Percentiles rank a stretch among this genome's conserved stretches.
phyloP scores from a whole-genome alignment of 2,888 invertebrate species.

The Cordilura impudica region DNA sequence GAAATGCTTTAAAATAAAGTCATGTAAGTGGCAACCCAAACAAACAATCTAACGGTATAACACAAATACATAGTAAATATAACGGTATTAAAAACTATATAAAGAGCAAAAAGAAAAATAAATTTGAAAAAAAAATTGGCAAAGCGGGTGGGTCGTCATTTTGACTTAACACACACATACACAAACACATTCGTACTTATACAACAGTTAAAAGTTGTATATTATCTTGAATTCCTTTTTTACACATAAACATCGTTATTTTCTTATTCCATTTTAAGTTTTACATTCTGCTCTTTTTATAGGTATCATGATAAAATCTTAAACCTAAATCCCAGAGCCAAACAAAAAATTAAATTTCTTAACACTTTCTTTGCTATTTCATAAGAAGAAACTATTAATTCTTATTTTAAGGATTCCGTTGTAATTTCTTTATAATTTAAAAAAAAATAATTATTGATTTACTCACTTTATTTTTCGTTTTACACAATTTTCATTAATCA shows the following conservation, averaged over 20 bases:
- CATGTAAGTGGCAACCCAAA: slow-evolving; percentile 47
- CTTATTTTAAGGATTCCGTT: not conserved
- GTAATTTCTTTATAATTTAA: not conserved
- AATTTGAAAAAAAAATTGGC: slow-evolving; percentile 39
- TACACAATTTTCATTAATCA: slow-evolving; percentile 42
- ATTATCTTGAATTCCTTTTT: slow-evolving; percentile 54
- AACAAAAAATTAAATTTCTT: not conserved
- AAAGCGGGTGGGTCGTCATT: slow-evolving; percentile 45
- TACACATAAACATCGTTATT: slow-evolving; percentile 23
- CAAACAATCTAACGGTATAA: slow-evolving; percentile 45
- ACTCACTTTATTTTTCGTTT: slow-evolving; percentile 38
- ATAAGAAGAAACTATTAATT: not conserved
- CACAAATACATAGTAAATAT: slow-evolving; percentile 41
- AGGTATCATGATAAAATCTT: slow-evolving; percentile 30
- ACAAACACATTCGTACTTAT: not conserved
- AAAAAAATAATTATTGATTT: slow-evolving; percentile 37
- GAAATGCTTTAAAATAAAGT: slow-evolving; percentile 49
- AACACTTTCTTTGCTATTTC: not conserved
- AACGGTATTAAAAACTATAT: slow-evolving; percentile 41
- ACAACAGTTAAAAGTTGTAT: slow-evolving; percentile 50
- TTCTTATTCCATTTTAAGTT: slow-evolving; percentile 38
- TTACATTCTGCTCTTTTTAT: slow-evolving; percentile 41
- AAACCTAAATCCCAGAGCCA: not conserved
- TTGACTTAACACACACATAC: slow-evolving; percentile 3
- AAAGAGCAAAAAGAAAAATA: slow-evolving; percentile 6